Conservation (phyloP, 1,140 invertebrate species). For the Planococcus citri region DNA sequence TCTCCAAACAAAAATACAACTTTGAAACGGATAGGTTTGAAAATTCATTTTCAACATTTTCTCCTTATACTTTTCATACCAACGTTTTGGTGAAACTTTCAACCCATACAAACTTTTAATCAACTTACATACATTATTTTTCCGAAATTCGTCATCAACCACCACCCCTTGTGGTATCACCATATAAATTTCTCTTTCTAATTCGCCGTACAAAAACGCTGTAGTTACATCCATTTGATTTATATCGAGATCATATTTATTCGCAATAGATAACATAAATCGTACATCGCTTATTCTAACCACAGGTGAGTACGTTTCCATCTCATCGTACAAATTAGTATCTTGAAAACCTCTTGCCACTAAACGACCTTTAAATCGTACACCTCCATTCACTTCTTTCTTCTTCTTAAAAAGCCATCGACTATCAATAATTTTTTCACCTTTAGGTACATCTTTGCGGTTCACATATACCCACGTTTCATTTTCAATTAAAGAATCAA, state of each 20-base stretch:
- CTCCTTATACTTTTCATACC: too few species aligned
- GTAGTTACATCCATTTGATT: conserved; percentile 35
- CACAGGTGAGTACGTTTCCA: neutral
- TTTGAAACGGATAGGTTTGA: too few species aligned
- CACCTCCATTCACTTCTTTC: conserved; percentile 20
- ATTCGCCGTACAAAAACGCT: conserved; percentile 34
- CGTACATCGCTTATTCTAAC: conserved; percentile 29
- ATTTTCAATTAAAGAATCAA: conserved; percentile 31
- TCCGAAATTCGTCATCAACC: too few species aligned
- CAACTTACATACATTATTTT: too few species aligned
- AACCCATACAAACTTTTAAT: too few species aligned
- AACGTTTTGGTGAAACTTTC: too few species aligned
- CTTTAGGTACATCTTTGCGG: neutral
- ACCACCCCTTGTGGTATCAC: conserved; percentile 29
- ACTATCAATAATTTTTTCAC: conserved; percentile 29
- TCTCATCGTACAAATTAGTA: conserved; percentile 28
- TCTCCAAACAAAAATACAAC: too few species aligned
- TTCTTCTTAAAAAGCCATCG: conserved; percentile 35
- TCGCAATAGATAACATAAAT: conserved; percentile 29
- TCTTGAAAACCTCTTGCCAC: conserved; percentile 11
- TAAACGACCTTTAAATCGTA: conserved; percentile 18
- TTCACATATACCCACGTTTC: conserved; percentile 31
- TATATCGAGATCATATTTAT: conserved; percentile 26
- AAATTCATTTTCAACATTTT: too few species aligned
- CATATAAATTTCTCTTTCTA: conserved; percentile 36